phyloP scores from a whole-genome alignment of 2,888 invertebrate genomes.

The Amblyteles armatorius region DNA sequence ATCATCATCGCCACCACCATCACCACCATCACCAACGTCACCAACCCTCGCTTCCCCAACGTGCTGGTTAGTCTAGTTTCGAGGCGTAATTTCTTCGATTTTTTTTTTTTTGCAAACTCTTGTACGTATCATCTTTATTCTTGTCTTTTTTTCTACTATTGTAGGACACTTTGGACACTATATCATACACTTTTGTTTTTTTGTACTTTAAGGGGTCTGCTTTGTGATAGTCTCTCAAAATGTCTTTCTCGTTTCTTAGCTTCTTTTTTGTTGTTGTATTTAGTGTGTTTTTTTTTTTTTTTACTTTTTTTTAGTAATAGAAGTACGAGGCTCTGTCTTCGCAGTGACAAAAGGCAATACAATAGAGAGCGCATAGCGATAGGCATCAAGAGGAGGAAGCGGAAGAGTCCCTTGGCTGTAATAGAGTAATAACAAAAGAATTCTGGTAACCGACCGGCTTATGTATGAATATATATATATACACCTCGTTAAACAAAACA shows the following conservation, averaged over 20 bases:
- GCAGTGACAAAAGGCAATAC: constrained; percentile 81
- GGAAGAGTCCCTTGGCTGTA: constrained; percentile 82
- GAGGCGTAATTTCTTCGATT: constrained; percentile 51
- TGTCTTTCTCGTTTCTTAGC: constrained; percentile 44
- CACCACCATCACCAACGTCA: constrained; percentile 52
- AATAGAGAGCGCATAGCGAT: constrained; percentile 82
- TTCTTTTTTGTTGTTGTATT: constrained; percentile 9
- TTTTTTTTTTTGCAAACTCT: constrained; percentile 62
- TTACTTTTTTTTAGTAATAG: constrained; percentile 76
- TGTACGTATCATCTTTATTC: constrained; percentile 52
- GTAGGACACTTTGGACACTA: constrained; percentile 68
- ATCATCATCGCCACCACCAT: constrained; percentile 50
- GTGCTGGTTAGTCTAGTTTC: constrained; percentile 68
- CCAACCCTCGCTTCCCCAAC: constrained; percentile 57
- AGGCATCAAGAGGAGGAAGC: constrained; percentile 83
- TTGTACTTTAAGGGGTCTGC: constrained; percentile 63
- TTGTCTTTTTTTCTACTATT: constrained; percentile 48
- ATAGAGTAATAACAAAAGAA: constrained; percentile 75
- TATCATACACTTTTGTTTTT: constrained; percentile 53
- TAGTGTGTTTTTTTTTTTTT: constrained; percentile 41
- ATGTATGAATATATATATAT: constrained; percentile 13
- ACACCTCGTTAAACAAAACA: constrained; percentile 31
- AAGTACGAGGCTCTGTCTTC: constrained; percentile 78
- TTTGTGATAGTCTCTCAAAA: constrained; percentile 53
- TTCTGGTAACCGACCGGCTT: constrained; percentile 70